A percentile compares a stretch with the other conserved stretches of the same genome.
Conservation (phyloP, 2,797 vertebrate species). For the Gymnodraco acuticeps region DNA sequence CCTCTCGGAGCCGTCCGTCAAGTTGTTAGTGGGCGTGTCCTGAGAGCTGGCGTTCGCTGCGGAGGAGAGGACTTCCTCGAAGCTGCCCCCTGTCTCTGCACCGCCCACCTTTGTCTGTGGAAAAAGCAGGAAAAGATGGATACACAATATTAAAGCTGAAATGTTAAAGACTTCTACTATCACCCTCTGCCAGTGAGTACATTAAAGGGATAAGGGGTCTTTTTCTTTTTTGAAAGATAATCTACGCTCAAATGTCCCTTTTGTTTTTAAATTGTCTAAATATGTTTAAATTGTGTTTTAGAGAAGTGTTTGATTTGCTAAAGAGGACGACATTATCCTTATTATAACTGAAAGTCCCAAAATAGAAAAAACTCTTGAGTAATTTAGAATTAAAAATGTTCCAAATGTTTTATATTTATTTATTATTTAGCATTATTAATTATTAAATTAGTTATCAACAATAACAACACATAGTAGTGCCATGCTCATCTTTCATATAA, state of each 20-base stretch:
- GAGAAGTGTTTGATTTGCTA: neutral
- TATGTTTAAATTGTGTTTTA: too few species aligned
- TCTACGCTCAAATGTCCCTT: neutral
- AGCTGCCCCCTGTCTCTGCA: conserved; percentile 86
- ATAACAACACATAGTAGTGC: too few species aligned
- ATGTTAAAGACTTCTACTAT: neutral
- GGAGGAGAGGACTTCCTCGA: conserved; percentile 96
- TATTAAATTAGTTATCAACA: too few species aligned
- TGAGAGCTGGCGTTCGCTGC: conserved; percentile 92
- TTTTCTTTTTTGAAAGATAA: neutral
- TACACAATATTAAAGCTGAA: too few species aligned
- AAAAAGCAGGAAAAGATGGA: neutral
- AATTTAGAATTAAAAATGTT: too few species aligned
- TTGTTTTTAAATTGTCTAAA: neutral
- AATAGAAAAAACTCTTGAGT: neutral
- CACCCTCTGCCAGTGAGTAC: neutral
- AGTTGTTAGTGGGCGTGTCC: conserved; percentile 83
- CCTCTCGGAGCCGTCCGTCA: conserved; percentile 82
- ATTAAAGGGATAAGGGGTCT: neutral
- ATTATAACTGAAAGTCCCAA: neutral
- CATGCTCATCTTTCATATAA: too few species aligned
- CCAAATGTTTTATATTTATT: too few species aligned
- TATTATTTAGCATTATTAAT: too few species aligned
- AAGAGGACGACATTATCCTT: neutral
- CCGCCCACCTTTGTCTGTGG: conserved; percentile 92